Evolutionary conservation across 2,113 vertebrate species (phyloP), one percentile per base, ranked within the genome.

Genomic region (Cephalopterus ornatus): DNA sequence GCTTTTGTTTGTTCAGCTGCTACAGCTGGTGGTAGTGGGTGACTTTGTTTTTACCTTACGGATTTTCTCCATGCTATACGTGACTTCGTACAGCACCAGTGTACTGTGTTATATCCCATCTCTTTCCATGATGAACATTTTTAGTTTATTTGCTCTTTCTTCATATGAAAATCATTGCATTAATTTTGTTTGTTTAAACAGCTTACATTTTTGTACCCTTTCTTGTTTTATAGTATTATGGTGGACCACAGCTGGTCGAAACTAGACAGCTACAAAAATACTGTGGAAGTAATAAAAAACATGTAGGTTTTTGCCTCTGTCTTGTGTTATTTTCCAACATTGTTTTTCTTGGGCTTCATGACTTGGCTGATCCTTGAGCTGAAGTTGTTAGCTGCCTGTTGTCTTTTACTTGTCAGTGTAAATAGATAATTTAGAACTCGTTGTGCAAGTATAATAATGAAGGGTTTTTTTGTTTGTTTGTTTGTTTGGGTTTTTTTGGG

Each of bases 1-100:
- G 20, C 53, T 88, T 52, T 62, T 76, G 71, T 83, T 95, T 93
- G 37, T 76, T 83, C 67, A 85, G 81, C 70, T 93, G 81, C 59
- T 81, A 33, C 80, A 81, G 74, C 49, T 85, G 62, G 26, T 76
- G 74, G 17, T 50, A 62, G 9, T 16, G 70, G 6, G 4, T 75
- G 21, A 47, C 37, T 90, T 72, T 49, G 35, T 61, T 65, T 58
- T 56, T 80, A 5, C 3, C 2, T 92, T 66, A 37, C 4, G 22
- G 33, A 8, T 76, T 12, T 73, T 88, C 26, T 89, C n/a, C 2
- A 0, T 21, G 22, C 12, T 66, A 0, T 62, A 6, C 0, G 0
- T 53, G 63, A 42, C 49, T 65, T 76, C 6, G 6, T 56, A 3
- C 0, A 5, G 19, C 28, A 27, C 41, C 24, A 17, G 33, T 21